Conservation (phyloP, 2,113 vertebrate species). For the Procavia capensis region DNA sequence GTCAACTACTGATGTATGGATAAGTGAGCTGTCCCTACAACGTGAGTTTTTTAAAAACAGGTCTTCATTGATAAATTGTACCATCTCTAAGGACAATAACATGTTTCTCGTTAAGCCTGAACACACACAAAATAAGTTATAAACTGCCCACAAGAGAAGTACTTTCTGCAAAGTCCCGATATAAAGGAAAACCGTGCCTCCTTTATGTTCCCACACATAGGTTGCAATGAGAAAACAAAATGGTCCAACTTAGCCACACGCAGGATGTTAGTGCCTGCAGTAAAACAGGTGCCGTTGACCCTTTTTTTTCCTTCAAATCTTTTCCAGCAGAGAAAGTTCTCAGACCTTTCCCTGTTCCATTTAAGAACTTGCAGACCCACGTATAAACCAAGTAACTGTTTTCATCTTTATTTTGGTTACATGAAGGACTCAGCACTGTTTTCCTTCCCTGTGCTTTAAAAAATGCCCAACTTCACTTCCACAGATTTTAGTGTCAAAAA, state of each 20-base stretch:
- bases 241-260: neutral
- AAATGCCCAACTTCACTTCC: neutral
- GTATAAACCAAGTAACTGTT: neutral
- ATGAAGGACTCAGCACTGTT: neutral
- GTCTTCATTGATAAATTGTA: neutral
- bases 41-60: neutral
- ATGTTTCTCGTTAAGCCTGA: neutral
- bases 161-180: neutral
- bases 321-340: neutral
- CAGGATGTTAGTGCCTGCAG: neutral
- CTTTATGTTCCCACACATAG: neutral
- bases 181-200: neutral
- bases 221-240: neutral
- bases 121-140: neutral
- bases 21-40: neutral
- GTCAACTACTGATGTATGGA: neutral
- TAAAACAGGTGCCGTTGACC: neutral
- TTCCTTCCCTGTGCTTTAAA: neutral
- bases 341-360: neutral
- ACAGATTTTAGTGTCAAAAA: neutral
- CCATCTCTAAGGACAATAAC: neutral
- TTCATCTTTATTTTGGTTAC: neutral
- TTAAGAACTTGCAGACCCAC: neutral
- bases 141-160: neutral
- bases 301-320: neutral